Evolutionary conservation across 1,140 invertebrate genomes (phyloP).

Genomic region (Brachionus manjavacas): DNA sequence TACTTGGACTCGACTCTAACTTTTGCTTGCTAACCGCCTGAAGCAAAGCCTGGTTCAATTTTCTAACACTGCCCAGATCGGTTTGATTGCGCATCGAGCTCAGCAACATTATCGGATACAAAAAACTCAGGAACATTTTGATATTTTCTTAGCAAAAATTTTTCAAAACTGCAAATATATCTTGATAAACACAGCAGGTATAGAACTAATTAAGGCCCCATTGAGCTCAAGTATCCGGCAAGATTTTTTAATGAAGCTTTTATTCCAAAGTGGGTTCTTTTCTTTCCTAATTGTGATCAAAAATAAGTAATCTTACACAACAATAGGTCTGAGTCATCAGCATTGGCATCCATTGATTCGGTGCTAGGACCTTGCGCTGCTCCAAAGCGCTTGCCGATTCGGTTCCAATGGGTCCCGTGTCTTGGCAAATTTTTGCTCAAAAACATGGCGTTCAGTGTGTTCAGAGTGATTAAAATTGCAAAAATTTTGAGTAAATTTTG

Average conservation of each 20-base stretch:
- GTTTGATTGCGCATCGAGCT: slow-evolving; percentile 14
- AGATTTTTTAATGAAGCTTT: background rate
- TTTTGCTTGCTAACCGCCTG: background rate
- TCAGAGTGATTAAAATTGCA: background rate
- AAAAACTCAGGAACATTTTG: slow-evolving; percentile 20
- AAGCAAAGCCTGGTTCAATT: background rate
- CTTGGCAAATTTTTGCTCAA: background rate
- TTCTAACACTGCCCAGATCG: background rate
- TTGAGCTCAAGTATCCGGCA: background rate
- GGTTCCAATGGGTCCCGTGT: background rate
- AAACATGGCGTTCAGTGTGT: background rate
- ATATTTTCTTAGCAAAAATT: background rate
- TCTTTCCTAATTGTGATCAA: background rate
- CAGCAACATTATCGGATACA: slow-evolving; percentile 6
- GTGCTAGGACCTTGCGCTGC: background rate
- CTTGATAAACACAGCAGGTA: background rate
- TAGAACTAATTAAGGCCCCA: background rate
- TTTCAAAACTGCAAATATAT: too few species aligned
- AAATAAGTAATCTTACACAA: background rate
- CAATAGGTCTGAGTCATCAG: background rate
- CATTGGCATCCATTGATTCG: background rate
- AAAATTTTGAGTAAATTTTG: background rate
- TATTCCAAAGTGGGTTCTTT: background rate
- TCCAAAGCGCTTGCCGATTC: background rate
- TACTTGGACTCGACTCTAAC: background rate